phyloP scores from a whole-genome alignment of 64 coral and sea anemone species.

The Trachythela sp. region DNA sequence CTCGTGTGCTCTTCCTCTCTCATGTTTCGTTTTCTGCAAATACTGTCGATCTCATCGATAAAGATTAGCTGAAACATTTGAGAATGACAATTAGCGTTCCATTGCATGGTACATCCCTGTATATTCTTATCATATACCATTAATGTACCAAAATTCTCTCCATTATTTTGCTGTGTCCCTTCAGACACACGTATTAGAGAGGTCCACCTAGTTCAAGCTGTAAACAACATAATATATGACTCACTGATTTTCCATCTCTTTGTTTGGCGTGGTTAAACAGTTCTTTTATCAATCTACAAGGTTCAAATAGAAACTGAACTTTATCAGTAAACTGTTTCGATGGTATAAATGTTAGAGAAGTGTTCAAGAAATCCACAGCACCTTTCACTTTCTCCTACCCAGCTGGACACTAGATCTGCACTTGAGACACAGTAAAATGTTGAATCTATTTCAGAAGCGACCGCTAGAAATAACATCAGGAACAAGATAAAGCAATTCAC shows the following conservation, averaged over 20 bases:
- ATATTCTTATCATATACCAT: no score
- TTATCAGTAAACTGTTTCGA: no score
- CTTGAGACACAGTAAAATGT: constrained; percentile 94
- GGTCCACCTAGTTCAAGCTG: no score
- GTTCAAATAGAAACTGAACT: neutral
- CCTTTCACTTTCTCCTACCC: constrained; percentile 99
- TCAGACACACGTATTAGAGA: no score
- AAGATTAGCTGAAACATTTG: constrained; percentile 76
- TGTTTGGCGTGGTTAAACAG: constrained; percentile 74
- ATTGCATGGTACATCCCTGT: no score
- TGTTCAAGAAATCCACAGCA: no score
- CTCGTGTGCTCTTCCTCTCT: constrained; percentile 88
- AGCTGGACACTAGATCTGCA: constrained; percentile 93
- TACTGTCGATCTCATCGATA: constrained; percentile 97
- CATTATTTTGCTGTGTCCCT: no score
- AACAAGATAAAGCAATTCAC: neutral
- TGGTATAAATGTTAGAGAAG: no score
- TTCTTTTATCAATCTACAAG: constrained; percentile 80
- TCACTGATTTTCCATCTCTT: constrained; percentile 77
- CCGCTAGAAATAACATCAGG: constrained; percentile 45
- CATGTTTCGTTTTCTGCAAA: constrained; percentile 76
- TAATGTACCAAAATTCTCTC: no score
- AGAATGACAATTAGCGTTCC: neutral
- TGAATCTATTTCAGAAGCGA: constrained; percentile 88
- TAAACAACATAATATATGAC: no score